Percentiles rank a stretch among this genome's conserved stretches.
Conservation (phyloP, 2,113 vertebrate genomes). For the Isichthys henryi region DNA sequence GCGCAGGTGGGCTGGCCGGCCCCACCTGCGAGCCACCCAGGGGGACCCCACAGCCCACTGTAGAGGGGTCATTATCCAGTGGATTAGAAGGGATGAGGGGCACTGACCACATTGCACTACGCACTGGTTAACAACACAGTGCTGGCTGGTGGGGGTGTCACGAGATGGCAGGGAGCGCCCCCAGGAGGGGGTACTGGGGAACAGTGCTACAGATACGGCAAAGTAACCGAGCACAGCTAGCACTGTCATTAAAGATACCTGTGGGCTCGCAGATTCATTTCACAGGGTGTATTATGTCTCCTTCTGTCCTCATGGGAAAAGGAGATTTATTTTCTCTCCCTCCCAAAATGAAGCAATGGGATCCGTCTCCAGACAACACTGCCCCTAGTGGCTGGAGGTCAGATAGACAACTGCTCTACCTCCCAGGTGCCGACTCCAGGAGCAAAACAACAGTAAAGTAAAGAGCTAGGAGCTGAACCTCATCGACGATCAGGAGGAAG, state of each 20-base stretch:
- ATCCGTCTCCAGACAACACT: not conserved
- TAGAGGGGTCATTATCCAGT: too few relatives aligned
- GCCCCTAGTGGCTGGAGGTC: not conserved
- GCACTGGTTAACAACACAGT: too few relatives aligned
- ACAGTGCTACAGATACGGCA: not conserved
- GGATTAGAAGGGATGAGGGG: too few relatives aligned
- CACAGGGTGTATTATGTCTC: not conserved
- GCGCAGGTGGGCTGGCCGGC: not conserved
- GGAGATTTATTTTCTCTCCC: not conserved
- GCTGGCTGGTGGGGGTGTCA: too few relatives aligned
- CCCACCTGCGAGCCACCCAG: not conserved
- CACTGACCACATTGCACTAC: too few relatives aligned
- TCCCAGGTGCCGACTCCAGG: not conserved
- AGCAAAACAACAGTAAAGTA: not conserved
- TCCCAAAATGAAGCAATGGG: not conserved
- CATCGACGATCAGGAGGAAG: not conserved
- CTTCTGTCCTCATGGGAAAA: not conserved
- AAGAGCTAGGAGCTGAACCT: not conserved
- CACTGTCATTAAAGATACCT: not conserved
- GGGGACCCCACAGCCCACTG: too few relatives aligned
- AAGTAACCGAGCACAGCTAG: not conserved
- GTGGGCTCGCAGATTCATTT: not conserved
- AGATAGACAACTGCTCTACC: not conserved
- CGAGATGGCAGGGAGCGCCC: not conserved
- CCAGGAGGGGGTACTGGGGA: not conserved